These are phyloP conservation scores for Pongo abelii DNA, from an alignment of 2,113 vertebrate species.

Conservation along the genomic window DNA sequence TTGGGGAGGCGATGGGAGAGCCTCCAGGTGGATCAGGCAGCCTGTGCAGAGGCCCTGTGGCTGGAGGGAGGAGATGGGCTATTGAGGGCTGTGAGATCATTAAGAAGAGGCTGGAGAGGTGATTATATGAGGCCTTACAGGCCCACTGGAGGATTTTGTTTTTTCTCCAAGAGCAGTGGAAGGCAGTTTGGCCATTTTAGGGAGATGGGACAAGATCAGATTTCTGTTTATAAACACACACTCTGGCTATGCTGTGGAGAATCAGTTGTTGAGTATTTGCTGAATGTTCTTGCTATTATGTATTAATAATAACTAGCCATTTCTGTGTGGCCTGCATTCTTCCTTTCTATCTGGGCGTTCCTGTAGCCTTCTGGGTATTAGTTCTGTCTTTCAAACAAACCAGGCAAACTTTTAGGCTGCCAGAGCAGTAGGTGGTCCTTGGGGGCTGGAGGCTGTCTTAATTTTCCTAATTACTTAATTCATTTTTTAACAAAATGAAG, in stretches of 20 bases:
- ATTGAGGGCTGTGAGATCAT: no score
- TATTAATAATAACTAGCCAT: background rate
- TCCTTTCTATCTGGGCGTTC: background rate
- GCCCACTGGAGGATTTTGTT: background rate
- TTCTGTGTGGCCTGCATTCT: fast-evolving
- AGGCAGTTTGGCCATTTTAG: background rate
- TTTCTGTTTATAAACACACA: background rate
- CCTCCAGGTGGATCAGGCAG: background rate
- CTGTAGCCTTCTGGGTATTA: background rate
- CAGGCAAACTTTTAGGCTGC: background rate
- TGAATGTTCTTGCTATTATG: background rate
- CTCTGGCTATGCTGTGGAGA: background rate
- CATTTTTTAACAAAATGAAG: conserved; percentile 4
- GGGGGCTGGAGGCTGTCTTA: background rate
- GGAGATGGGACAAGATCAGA: background rate
- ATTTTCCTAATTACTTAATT: conserved; percentile 32
- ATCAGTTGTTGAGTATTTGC: background rate
- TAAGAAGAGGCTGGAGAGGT: background rate
- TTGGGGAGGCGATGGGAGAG: background rate
- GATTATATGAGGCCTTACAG: background rate
- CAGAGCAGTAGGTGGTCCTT: background rate
- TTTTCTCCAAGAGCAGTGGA: background rate
- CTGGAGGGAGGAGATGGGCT: background rate
- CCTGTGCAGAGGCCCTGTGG: background rate
- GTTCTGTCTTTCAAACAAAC: background rate